Evolutionary conservation across 2,113 vertebrate genomes (phyloP).

Genomic region (Otus sunia): DNA sequence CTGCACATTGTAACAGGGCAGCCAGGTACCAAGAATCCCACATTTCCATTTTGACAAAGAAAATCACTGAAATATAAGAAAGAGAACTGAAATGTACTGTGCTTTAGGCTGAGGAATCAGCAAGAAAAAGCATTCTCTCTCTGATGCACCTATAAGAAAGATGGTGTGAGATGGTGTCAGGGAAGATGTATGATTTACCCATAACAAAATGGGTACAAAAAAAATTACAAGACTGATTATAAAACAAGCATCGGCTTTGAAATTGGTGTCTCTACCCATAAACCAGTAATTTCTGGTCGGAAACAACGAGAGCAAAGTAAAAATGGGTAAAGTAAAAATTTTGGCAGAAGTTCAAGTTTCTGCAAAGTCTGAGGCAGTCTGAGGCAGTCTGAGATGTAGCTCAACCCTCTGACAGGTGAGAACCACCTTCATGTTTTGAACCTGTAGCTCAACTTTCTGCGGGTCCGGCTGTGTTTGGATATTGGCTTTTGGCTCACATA

Average conservation of each 20-base stretch:
- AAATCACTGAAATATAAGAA: not conserved
- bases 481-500: not conserved
- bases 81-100: not conserved
- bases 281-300: not conserved
- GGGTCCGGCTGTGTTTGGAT: fast-evolving
- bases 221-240: not conserved
- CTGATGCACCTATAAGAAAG: not conserved
- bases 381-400: not conserved
- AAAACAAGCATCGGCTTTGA: not conserved
- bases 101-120: not conserved
- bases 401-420: not conserved
- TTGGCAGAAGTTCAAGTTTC: not conserved
- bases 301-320: not conserved
- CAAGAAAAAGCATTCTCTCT: not conserved
- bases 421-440: not conserved
- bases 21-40: not conserved
- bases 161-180: not conserved
- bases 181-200: not conserved
- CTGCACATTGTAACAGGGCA: not conserved
- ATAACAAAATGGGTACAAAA: not conserved
- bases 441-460: not conserved
- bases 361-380: not conserved
- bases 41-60: not conserved
- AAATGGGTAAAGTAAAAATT: not conserved
- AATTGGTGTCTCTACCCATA: not conserved